A percentile compares a stretch with the other conserved stretches of the same genome.
Evolutionary conservation across 1,140 invertebrate species (phyloP).

Genomic region (Phenacoccus solenopsis): DNA sequence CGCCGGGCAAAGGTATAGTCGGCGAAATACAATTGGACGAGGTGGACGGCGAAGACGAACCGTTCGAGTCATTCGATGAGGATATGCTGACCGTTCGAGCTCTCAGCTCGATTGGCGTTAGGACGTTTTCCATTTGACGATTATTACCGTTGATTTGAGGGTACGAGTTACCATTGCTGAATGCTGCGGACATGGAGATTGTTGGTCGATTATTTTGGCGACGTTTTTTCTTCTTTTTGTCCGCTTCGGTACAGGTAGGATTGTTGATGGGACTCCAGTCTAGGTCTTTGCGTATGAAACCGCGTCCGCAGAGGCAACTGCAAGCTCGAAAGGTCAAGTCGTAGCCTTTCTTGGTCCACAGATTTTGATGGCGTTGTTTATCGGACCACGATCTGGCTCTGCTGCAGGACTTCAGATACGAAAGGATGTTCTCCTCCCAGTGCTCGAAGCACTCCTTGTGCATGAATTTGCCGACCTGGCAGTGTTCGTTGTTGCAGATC

Average conservation of each 20-base stretch:
- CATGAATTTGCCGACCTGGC: slow-evolving; percentile 77
- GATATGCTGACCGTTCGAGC: slow-evolving; percentile 46
- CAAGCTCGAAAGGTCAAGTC: slow-evolving; percentile 84
- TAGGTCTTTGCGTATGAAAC: slow-evolving; percentile 85
- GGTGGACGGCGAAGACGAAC: slow-evolving; percentile 52
- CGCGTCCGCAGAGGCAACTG: slow-evolving; percentile 73
- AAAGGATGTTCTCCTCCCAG: slow-evolving; percentile 79
- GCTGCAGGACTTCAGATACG: slow-evolving; percentile 77
- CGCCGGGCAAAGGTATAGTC: slow-evolving; percentile 51
- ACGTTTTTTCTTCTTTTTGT: slow-evolving; percentile 61
- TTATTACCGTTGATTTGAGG: slow-evolving; percentile 25
- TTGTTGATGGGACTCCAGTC: slow-evolving; percentile 70
- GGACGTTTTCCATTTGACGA: slow-evolving; percentile 17
- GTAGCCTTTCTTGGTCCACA: slow-evolving; percentile 96
- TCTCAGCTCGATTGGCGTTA: slow-evolving; percentile 25
- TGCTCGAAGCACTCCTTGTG: slow-evolving; percentile 88
- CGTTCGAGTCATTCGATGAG: slow-evolving; percentile 39
- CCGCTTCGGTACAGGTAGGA: slow-evolving; percentile 32
- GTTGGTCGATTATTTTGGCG: slow-evolving; percentile 47
- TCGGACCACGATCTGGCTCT: slow-evolving; percentile 87
- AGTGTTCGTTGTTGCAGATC: slow-evolving; percentile 90
- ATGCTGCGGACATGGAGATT: slow-evolving; percentile 38
- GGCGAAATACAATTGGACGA: slow-evolving; percentile 45
- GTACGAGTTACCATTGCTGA: slow-evolving; percentile 25
- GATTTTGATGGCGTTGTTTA: slow-evolving; percentile 78